Evolutionary conservation across 1,140 invertebrate species (phyloP).

Genomic region (Zophobas morio): DNA sequence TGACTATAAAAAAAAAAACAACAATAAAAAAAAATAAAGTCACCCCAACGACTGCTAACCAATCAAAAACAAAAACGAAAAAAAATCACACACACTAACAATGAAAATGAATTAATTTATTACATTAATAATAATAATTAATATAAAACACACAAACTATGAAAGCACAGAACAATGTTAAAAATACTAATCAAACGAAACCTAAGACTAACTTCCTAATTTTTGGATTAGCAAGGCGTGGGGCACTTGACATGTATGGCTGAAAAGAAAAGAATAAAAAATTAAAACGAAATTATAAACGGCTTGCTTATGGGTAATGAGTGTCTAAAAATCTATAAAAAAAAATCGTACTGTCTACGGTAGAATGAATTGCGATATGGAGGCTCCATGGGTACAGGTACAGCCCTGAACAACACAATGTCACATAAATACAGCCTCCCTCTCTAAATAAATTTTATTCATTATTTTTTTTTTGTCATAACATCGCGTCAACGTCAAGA

Average conservation of each 20-base stretch:
- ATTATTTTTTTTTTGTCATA: background rate
- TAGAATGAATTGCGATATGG: background rate
- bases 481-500: background rate
- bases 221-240: slow-evolving; percentile 55
- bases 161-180: slow-evolving; percentile 13
- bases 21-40: slow-evolving; percentile 34
- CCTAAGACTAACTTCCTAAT: background rate
- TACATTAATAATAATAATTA: slow-evolving; percentile 18
- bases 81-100: slow-evolving; percentile 25
- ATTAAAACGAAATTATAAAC: slow-evolving; percentile 49
- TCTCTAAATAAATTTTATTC: slow-evolving; percentile 22
- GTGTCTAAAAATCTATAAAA: slow-evolving; percentile 7
- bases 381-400: background rate
- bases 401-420: background rate
- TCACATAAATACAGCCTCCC: background rate
- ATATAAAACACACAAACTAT: slow-evolving; percentile 27
- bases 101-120: slow-evolving; percentile 9
- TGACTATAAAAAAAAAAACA: slow-evolving; percentile 14
- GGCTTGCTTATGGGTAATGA: slow-evolving; percentile 22
- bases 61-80: slow-evolving; percentile 18
- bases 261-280: slow-evolving; percentile 60
- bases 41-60: slow-evolving; percentile 37
- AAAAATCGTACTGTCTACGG: background rate
- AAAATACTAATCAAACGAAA: background rate
- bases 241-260: slow-evolving; percentile 57